Evolutionary conservation across 2,888 invertebrate species (phyloP).

Genomic region (Dusona sp.): DNA sequence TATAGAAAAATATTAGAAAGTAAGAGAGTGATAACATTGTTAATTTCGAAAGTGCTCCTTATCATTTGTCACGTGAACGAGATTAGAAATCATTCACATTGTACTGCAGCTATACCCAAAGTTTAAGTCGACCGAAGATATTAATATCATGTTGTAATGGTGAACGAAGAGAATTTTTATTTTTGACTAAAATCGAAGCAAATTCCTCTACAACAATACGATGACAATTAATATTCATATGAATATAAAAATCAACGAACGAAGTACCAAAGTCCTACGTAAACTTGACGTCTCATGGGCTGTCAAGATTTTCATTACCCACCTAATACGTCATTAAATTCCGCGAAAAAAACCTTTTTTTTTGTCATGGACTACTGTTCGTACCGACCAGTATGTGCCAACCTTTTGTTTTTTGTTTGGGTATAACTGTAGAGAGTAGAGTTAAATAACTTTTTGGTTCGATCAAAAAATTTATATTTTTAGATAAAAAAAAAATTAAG

Average conservation of each 20-base stretch:
- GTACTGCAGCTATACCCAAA: conserved; percentile 84
- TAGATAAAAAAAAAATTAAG: conserved; percentile 80
- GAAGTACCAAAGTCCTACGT: conserved; percentile 30
- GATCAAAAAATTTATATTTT: conserved; percentile 51
- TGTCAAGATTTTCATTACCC: conserved; percentile 27
- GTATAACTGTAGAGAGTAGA: conserved; percentile 82
- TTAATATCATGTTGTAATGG: conserved; percentile 37
- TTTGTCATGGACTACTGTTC: background rate
- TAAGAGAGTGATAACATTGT: conserved; percentile 72
- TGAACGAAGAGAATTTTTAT: conserved; percentile 42
- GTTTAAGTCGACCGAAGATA: conserved; percentile 62
- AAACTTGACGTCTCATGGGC: conserved; percentile 20
- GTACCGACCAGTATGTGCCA: conserved; percentile 31
- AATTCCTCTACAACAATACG: background rate
- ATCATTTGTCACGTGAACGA: conserved; percentile 77
- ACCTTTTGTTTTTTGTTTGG: conserved; percentile 70
- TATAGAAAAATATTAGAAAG: conserved; percentile 71
- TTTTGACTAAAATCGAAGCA: conserved; percentile 3
- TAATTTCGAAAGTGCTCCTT: conserved; percentile 80
- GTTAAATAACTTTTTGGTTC: conserved; percentile 74
- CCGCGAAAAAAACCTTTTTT: conserved; percentile 34
- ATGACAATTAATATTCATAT: conserved; percentile 22
- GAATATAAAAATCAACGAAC: conserved; percentile 37
- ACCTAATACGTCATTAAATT: conserved; percentile 12
- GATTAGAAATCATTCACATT: conserved; percentile 79